Evolutionary conservation across 2,888 invertebrate species (phyloP), one percentile per base, ranked within the genome.

Genomic region (Clivina fossor): DNA sequence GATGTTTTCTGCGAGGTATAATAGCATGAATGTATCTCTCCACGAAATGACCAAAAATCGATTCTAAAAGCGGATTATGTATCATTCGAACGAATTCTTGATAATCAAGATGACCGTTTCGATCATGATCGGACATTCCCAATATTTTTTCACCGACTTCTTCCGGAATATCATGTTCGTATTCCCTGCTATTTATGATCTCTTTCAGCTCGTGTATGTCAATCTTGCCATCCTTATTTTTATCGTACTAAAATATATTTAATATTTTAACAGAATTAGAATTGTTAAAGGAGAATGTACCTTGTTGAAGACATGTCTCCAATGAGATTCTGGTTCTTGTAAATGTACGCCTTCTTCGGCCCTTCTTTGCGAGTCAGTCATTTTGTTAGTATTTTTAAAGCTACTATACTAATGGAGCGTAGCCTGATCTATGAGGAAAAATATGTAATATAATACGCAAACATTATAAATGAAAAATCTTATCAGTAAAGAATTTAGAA

Each of bases 41-140:
- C 16, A 85, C 74, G 62, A 82, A 80, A 57, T 83, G 82, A 1
- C 83, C 84, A 61, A 85, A 85, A 4, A 85, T 75, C n/a, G 80
- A 79, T 64, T 81, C 80, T 61, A 83, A 69, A 54, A 81, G 78
- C 0, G 81, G 81, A 57, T 78, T 70, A 62, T 79, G 76, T 73
- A 84, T 81, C 85, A 88, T 85, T 30, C 81, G 80, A 20, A 86
- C 80, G 63, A 89, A 88, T 74, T 90, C 89, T 15, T 80, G 76
- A 65, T 84, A 86, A 66, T 86, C 84, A 50, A 90, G 73, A 62
- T 78, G 80, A 2, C 86, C 85, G 35, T 86, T 84, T 58, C 77
- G 74, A 67, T 87, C 79, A 28, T 68, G 63, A 71, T 90, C 90
- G 0, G 82, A 82, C 46, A 82, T 75, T 3, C 71, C 71, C 76